Conservation (phyloP, 2,113 vertebrate species). For the Lepidothrix coronata region DNA sequence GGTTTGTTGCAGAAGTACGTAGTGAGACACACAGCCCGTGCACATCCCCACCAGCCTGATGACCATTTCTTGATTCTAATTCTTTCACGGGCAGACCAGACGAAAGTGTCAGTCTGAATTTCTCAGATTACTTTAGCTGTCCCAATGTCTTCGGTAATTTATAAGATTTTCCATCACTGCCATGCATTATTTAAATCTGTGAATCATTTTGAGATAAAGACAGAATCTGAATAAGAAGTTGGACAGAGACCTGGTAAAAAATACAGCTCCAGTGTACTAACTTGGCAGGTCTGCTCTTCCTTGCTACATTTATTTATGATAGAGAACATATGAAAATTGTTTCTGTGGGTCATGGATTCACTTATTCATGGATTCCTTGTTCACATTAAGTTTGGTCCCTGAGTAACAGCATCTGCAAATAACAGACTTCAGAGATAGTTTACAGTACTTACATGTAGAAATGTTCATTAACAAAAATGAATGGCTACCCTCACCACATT, state of each 20-base stretch:
- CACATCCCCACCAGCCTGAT: neutral
- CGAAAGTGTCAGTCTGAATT: neutral
- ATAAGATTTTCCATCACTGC: slow-evolving; percentile 6
- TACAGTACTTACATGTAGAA: slow-evolving; percentile 38
- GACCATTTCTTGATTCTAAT: neutral
- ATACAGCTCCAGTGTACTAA: neutral
- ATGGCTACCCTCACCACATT: neutral
- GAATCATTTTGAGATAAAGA: slow-evolving; percentile 29
- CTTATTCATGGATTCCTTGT: slow-evolving; percentile 17
- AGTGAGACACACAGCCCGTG: rapidly evolving
- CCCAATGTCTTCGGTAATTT: neutral
- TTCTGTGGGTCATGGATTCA: slow-evolving; percentile 13
- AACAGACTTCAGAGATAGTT: slow-evolving; percentile 40
- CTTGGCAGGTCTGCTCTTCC: slow-evolving; percentile 2
- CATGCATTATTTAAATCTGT: slow-evolving; percentile 53
- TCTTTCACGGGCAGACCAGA: neutral
- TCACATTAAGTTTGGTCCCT: slow-evolving; percentile 36
- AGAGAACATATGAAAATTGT: slow-evolving; percentile 57
- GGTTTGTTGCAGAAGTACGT: neutral
- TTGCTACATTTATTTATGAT: slow-evolving; percentile 49
- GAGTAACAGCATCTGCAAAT: slow-evolving; percentile 39
- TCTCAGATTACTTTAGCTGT: neutral
- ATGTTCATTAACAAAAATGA: slow-evolving; percentile 24
- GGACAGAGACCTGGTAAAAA: slow-evolving; percentile 5
- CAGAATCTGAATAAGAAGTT: neutral